Evolutionary conservation across 2,888 invertebrate genomes (phyloP).

Genomic region (Oligia latruncula): DNA sequence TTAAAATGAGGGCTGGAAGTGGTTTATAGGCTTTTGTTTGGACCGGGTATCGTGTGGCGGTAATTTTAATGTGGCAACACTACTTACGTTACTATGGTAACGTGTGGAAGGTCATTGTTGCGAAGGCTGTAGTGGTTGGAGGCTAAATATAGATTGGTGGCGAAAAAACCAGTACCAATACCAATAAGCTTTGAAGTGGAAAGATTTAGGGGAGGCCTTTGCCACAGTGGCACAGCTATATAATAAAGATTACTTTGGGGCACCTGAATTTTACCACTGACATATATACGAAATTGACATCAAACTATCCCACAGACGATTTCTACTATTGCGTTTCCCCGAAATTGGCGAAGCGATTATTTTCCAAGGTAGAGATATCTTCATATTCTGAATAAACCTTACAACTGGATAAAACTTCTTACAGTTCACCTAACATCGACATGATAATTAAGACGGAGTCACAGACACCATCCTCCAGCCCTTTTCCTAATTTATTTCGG

Average conservation of each 20-base stretch:
- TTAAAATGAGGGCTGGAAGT: conserved; percentile 73
- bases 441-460: not conserved
- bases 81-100: not conserved
- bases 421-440: not conserved
- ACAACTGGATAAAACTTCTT: not conserved
- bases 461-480: not conserved
- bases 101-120: conserved; percentile 18
- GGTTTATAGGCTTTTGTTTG: conserved; percentile 62
- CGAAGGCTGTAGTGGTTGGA: not conserved
- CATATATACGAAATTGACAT: too few relatives aligned
- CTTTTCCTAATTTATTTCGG: not conserved
- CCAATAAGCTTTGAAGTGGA: too few relatives aligned
- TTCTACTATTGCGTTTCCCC: not conserved
- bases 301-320: not conserved
- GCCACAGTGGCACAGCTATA: too few relatives aligned
- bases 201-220: too few relatives aligned
- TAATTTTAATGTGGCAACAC: conserved; percentile 40
- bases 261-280: too few relatives aligned
- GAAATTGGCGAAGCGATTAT: not conserved
- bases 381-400: not conserved
- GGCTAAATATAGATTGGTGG: too few relatives aligned
- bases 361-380: not conserved
- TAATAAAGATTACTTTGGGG: too few relatives aligned
- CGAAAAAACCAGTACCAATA: too few relatives aligned
- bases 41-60: conserved; percentile 45